Base-by-base conservation (phyloP, 1,140 invertebrate species). In the Diplogasteroides magnus region DNA sequence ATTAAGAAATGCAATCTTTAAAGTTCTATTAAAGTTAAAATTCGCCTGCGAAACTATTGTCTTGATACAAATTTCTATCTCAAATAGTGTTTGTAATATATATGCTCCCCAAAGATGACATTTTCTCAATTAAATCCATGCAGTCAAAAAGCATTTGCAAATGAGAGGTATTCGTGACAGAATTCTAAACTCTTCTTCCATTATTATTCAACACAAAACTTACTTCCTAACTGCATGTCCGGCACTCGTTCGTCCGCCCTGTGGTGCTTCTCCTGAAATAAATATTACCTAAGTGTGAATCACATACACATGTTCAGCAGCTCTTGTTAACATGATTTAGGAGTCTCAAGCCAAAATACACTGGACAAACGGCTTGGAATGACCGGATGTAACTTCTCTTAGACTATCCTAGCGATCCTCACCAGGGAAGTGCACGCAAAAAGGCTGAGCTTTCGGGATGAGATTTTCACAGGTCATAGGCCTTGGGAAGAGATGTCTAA, bases 191-290 rank as follows among this genome's bases (percentile, higher is more conserved):
- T 29, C 6, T 29, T 29, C 59, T 26, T 26, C 3, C 15, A 61
- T 26, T n/a, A n/a, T n/a, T n/a, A n/a, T n/a, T n/a, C n/a, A n/a
- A n/a, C n/a, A n/a, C n/a, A 55, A 57, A 25, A 63, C 72, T 67
- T 26, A 74, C 72, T 72, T 66, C 73, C 73, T 25, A 74, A 59
- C 60, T 74, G 73, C 73, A 74, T 74, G 58, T 74, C 73, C 13
- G 70, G 69, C 15, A 71, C 69, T 14, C 73, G 57, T 48, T 31
- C 61, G 19, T 61, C 64, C 25, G 61, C 56, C 59, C 64, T 73
- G 14, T 13, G 37, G 2, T 70, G 69, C 32, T 71, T 31, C 55
- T 69, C 25, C 26, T 28, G 60, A n/a, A n/a, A n/a, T n/a, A n/a
- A n/a, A n/a, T n/a, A n/a, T n/a, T n/a, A n/a, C n/a, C n/a, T n/a